A percentile compares a stretch with the other conserved stretches of the same genome.
These are phyloP conservation scores for Novumbra hubbsi DNA, from an alignment of 2,797 vertebrate species.

Conservation along the genomic window DNA sequence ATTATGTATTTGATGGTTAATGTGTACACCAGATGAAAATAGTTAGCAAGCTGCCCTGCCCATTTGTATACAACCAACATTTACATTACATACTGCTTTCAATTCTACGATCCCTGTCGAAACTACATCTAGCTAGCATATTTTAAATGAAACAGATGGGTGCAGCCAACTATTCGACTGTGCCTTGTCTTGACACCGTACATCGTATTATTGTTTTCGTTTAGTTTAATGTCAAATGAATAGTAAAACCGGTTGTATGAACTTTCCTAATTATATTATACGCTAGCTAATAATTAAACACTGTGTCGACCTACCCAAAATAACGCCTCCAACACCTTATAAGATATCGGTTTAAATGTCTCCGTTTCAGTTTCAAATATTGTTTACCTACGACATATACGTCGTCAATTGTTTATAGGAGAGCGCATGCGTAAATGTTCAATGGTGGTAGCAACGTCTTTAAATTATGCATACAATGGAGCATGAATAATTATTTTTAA, in stretches of 20 bases:
- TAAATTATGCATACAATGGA: background rate
- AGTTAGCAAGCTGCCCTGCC: too few species aligned
- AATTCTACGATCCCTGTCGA: too few species aligned
- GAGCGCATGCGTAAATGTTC: slow-evolving; percentile 57
- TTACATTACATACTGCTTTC: too few species aligned
- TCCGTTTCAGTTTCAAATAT: slow-evolving; percentile 2
- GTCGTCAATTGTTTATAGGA: slow-evolving; percentile 24
- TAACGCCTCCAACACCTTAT: slow-evolving; percentile 14
- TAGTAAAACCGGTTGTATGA: background rate
- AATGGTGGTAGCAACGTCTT: background rate
- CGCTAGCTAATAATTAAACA: background rate
- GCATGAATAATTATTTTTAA: background rate
- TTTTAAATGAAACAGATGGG: too few species aligned
- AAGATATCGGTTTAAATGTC: slow-evolving; percentile 65
- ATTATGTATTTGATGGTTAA: too few species aligned
- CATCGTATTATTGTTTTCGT: too few species aligned
- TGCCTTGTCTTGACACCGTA: too few species aligned
- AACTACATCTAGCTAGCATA: too few species aligned
- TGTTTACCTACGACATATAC: slow-evolving; percentile 51
- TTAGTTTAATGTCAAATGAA: too few species aligned
- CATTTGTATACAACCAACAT: too few species aligned
- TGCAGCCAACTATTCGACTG: too few species aligned
- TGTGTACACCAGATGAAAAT: too few species aligned
- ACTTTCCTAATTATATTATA: background rate
- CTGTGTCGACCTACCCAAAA: slow-evolving; percentile 1